Evolutionary conservation across 2,797 vertebrate genomes (phyloP), one percentile per base, ranked within the genome.

Genomic region (Oreortyx pictus): DNA sequence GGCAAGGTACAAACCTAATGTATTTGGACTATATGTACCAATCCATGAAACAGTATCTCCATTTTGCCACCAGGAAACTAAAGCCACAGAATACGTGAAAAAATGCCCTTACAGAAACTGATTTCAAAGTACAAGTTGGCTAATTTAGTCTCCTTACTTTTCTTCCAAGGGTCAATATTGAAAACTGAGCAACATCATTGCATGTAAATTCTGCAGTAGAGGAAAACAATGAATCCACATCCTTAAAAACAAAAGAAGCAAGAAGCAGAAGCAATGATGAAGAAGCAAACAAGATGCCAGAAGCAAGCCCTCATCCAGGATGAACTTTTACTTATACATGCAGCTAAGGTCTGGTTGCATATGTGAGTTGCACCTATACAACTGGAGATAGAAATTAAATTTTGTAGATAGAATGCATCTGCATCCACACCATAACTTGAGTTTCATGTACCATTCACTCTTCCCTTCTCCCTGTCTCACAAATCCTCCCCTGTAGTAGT

Each of bases 281-380:
- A n/a, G n/a, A n/a, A n/a, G n/a, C n/a, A n/a, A n/a, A n/a, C n/a
- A n/a, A n/a, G n/a, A n/a, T n/a, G n/a, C 7, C 41, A 66, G 13
- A 39, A 46, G 18, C 27, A 64, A 79, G 4, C 6, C 78, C 7
- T 50, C 35, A 82, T 25, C 7, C 60, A 88, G 41, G 27, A 60
- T 5, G 2, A 54, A 14, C 1, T 2, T 35, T 23, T 49, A 80
- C 13, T 25, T 54, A 20, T 1, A 13, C 50, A 56, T 0, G 0
- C 31, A 84, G 19, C 13, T 50, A 56, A 18, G 1, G 0, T 37
- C 8, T 65, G 7, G 3, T 29, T 78, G 15, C 25, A 47, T 4
- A 2, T 18, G 15, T 27, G 16, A 9, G 3, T 14, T 74, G 29
- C 20, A 80, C 20, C 8, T n/a, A 33, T 14, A 33, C 57, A 14